Percentiles rank a stretch among this genome's conserved stretches.
phyloP scores from a whole-genome alignment of 2,113 vertebrate genomes.

The Labeo rohita region DNA sequence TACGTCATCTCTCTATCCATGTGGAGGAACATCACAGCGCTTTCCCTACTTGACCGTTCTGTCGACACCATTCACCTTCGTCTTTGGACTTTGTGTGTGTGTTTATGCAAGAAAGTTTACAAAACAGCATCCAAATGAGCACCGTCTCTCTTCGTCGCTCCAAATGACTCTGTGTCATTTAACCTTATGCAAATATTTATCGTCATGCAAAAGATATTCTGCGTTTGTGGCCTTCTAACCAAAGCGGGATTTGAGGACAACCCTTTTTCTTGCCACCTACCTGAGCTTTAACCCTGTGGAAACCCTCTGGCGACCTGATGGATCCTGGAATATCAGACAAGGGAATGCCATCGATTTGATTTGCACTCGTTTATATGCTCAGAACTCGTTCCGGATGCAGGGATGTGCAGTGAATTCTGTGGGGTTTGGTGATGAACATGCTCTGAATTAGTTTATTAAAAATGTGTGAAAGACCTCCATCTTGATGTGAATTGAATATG shows the following conservation, averaged over 20 bases:
- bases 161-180: conserved; percentile 2
- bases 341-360: conserved; percentile 6
- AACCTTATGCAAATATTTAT: conserved; percentile 33
- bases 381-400: neutral
- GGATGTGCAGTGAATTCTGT: neutral
- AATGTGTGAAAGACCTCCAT: conserved; percentile 2
- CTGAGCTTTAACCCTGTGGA: conserved; percentile 3
- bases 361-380: conserved; percentile 38
- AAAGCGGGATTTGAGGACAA: conserved; percentile 45
- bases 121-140: neutral
- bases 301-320: conserved; percentile 11
- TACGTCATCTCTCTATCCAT: neutral
- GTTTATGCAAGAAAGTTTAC: conserved; percentile 31
- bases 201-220: conserved; percentile 41
- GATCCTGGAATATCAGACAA: neutral
- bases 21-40: neutral
- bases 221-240: conserved; percentile 63
- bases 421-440: neutral
- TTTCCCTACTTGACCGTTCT: neutral
- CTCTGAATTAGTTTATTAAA: neutral
- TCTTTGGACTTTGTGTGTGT: neutral
- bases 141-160: neutral
- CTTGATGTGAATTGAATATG: conserved; percentile 3
- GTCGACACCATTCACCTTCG: neutral
- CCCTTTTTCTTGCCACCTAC: conserved; percentile 1